Conservation (phyloP, 2,888 invertebrate species). For the Oeneis ivallda region DNA sequence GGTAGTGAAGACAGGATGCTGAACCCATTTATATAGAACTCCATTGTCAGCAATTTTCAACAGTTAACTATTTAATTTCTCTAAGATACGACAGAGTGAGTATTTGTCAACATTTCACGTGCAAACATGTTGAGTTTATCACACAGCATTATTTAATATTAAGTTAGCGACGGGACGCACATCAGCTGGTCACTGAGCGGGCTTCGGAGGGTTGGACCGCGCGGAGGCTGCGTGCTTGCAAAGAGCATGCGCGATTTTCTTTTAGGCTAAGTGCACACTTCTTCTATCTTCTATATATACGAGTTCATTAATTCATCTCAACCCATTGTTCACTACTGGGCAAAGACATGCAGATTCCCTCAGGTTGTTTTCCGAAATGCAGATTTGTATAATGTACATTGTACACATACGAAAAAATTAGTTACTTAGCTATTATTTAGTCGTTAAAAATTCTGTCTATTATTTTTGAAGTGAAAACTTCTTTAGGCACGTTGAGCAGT, state of each 20-base stretch:
- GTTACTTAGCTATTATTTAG: too few species aligned
- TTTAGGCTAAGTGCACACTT: slow-evolving; percentile 15
- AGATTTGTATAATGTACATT: too few species aligned
- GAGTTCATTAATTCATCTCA: too few species aligned
- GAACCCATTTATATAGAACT: background rate
- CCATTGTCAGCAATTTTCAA: background rate
- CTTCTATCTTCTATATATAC: too few species aligned
- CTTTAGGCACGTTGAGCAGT: too few species aligned
- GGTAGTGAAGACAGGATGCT: background rate
- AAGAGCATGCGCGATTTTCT: slow-evolving; percentile 56
- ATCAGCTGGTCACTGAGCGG: slow-evolving; percentile 22
- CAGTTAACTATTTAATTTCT: background rate
- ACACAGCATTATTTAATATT: slow-evolving; percentile 10
- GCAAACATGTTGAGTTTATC: slow-evolving; percentile 6
- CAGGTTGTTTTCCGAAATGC: too few species aligned
- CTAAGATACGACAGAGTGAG: background rate
- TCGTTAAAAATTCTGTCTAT: too few species aligned
- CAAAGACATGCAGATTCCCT: too few species aligned
- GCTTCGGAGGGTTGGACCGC: slow-evolving; percentile 42
- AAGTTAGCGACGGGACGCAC: slow-evolving; percentile 14
- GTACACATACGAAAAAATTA: too few species aligned
- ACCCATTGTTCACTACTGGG: too few species aligned
- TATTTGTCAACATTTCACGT: slow-evolving; percentile 21
- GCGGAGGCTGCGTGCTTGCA: slow-evolving; percentile 54
- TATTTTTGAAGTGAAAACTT: too few species aligned